Base-by-base conservation (phyloP, 23 tunicate genomes). In the Phallusia fumigata region DNA sequence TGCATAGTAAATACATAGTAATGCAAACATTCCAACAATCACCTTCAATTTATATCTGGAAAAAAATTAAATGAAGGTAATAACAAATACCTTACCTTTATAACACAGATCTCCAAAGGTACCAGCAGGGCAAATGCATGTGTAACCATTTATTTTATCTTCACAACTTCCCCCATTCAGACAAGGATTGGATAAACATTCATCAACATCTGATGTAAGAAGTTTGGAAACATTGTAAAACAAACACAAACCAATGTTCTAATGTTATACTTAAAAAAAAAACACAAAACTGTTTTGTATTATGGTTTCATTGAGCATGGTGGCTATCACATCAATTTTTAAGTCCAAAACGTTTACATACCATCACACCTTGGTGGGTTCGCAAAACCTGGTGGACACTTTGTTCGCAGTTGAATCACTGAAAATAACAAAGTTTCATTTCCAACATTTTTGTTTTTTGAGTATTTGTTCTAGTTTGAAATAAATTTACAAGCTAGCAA, bases 351-450 rank as follows among this genome's bases (percentile, higher is more conserved):
- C 5, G 69, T 58, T 58, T 21, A 6, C 26, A 24, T 58, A 58
- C 69, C 69, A 58, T 58, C 69, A 58, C 69, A 58, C 16, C 69
- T 58, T 58, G 69, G 69, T 22, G 69, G 69, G 69, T 58, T 58
- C 28, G 28, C 69, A 58, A 58, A 58, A 13, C 69, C 69, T 58
- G 69, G 69, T 21, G 69, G 69, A 24, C 69, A 58, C 28, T 8
- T 24, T 21, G 69, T 58, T 58, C 69, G 26, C 16, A 58, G 13
- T 1, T 16, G 69, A 24, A 58, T 58, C 26, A 58, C 69, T 58
- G 69, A 1, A 58, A 58, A 58, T 58, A 24, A 6, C 69, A 58
- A 58, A 24, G 16, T 58, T 6, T 58, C 18, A 24, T 1, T 58
- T 58, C 3, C 3, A 6, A 58, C 28, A 40, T 3, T 3, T 40